These are phyloP conservation scores for Anthopleura xanthogrammica DNA, from an alignment of 92 coral and sea anemone species.

Conservation along the genomic window DNA sequence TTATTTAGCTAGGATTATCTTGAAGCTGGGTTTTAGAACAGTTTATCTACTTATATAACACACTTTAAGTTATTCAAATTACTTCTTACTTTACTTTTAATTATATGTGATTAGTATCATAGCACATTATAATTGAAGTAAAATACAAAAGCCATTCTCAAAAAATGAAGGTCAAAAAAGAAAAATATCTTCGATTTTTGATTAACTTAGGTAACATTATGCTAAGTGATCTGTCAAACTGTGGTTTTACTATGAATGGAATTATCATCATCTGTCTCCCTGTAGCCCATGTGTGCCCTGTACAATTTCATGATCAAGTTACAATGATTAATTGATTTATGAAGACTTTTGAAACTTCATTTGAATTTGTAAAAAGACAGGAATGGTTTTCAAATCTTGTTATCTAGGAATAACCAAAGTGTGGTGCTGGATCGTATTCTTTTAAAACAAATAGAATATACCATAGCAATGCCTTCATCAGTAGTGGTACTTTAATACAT, in stretches of 20 bases:
- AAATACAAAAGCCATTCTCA: background rate
- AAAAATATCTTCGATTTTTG: background rate
- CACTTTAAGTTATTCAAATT: no score
- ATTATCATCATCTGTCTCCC: background rate
- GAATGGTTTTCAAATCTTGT: background rate
- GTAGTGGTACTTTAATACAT: background rate
- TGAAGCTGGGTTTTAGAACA: background rate
- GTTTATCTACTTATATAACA: background rate
- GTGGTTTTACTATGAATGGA: conserved; percentile 16
- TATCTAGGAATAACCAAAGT: background rate
- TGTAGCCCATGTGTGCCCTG: conserved; percentile 7
- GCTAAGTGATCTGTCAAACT: background rate
- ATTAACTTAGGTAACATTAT: background rate
- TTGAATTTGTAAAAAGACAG: background rate
- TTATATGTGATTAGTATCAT: no score
- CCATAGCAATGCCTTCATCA: background rate
- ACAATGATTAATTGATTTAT: background rate
- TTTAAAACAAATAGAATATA: background rate
- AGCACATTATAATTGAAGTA: no score
- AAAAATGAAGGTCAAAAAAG: background rate
- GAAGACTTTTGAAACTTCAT: background rate
- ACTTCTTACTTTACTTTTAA: no score
- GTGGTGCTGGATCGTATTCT: background rate
- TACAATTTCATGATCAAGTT: background rate
- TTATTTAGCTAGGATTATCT: background rate